Evolutionary conservation across 2,797 vertebrate species (phyloP), one percentile per base, ranked within the genome.

Genomic region (Enteromius thamalakanensis): DNA sequence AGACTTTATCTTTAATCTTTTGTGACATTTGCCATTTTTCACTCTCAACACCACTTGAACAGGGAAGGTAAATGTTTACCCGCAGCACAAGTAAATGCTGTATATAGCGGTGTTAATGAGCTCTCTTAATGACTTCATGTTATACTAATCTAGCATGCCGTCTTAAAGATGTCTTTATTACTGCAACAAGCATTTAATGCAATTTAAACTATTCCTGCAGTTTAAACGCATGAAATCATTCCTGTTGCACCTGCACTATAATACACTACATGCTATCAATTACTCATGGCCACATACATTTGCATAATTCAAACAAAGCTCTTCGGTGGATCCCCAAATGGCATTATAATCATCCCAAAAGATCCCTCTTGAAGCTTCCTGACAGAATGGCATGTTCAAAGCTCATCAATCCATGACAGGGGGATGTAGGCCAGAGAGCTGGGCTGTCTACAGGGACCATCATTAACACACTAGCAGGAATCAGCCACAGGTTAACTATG

Each of bases 361-460:
- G 81, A 76, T 77, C 62, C 37, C 23, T 45, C 64, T 76, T 69
- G 81, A 83, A 83, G 49, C 81, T 76, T 68, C 60, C 72, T 82
- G 81, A 83, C 81, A 77, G 74, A 21, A 77, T 83, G 81, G 72
- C 72, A 76, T 82, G 81, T 83, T 76, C 74, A 69, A 83, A 83
- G 72, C 81, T 83, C 81, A 83, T 83, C 81, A 83, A 83, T 83
- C 74, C 74, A 83, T 83, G 81, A 83, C 74, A 83, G 72, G 81
- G 70, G 49, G 75, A 83, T 77, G 81, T 76, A 69, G 74, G 74
- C 72, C 64, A 83, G 64, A 83, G 81, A 83, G 81, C 64, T 32
- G 64, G 26, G 62, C 72, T 0, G 81, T 83, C 81, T 77, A 58
- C 81, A 23, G 81, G 81, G 81, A 76, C 81, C 81, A 83, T 77